A percentile compares a stretch with the other conserved stretches of the same genome.
These are phyloP conservation scores for Pseudolycoriella hygida DNA, from an alignment of 2,888 invertebrate genomes.

Conservation along the genomic window DNA sequence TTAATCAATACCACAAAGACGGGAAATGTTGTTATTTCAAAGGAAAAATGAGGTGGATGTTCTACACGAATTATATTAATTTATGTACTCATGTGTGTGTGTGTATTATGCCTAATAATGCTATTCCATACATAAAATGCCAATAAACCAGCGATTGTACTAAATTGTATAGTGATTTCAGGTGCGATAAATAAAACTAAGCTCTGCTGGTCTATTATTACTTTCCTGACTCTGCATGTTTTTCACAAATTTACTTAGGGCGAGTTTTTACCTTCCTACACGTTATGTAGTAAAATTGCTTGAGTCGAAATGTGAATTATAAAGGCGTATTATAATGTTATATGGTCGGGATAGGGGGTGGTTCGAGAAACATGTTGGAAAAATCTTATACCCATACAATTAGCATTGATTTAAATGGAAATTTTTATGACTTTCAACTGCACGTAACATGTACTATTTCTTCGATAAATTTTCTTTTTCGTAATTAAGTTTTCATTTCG, in stretches of 20 bases:
- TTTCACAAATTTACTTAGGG: neutral
- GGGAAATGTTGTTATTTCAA: neutral
- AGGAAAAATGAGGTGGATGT: neutral
- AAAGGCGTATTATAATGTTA: neutral
- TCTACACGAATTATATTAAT: neutral
- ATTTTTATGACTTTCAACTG: neutral
- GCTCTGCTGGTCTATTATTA: neutral
- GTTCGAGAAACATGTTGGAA: neutral
- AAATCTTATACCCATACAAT: neutral
- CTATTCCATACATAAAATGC: neutral
- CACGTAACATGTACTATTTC: neutral
- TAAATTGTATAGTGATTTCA: conserved; percentile 1
- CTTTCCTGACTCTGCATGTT: conserved; percentile 1
- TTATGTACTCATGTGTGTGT: neutral
- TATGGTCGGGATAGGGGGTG: neutral
- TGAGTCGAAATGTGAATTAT: no score
- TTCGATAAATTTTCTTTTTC: neutral
- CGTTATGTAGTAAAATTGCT: no score
- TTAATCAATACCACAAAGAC: conserved; percentile 1
- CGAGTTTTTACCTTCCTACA: neutral
- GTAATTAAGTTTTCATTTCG: no score
- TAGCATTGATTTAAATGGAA: neutral
- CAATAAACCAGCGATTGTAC: neutral
- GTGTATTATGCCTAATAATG: neutral
- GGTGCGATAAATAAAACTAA: conserved; percentile 3